Evolutionary conservation across 1,140 invertebrate species (phyloP).

Genomic region (Ceratosolen fusciceps): DNA sequence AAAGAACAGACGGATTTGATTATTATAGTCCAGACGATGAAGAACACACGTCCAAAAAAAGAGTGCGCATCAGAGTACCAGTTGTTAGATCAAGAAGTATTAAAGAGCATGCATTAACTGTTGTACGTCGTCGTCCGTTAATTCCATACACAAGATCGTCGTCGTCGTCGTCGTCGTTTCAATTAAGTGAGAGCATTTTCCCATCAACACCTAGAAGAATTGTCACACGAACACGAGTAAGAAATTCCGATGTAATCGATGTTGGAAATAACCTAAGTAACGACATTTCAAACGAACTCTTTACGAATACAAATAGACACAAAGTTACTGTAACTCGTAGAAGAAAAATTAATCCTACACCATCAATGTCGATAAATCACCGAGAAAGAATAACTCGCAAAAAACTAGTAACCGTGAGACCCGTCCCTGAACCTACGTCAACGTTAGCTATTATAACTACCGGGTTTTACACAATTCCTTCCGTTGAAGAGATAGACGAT

Average conservation of each 20-base stretch:
- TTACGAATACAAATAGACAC: conserved; percentile 54
- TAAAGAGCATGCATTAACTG: conserved; percentile 65
- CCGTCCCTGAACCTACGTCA: conserved; percentile 59
- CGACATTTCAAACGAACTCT: conserved; percentile 40
- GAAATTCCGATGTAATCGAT: conserved; percentile 51
- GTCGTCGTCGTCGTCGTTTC: conserved; percentile 24
- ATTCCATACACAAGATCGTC: conserved; percentile 52
- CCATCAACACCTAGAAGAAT: conserved; percentile 58
- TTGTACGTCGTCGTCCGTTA: conserved; percentile 65
- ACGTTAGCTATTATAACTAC: conserved; percentile 67
- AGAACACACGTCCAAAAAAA: conserved; percentile 57
- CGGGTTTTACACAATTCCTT: conserved; percentile 64
- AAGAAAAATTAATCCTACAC: conserved; percentile 61
- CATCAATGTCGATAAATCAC: conserved; percentile 36
- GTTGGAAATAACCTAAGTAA: conserved; percentile 40
- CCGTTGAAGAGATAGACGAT: conserved; percentile 55
- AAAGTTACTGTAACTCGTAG: conserved; percentile 67
- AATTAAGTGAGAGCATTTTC: conserved; percentile 29
- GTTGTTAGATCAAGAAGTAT: conserved; percentile 58
- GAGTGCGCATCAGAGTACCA: conserved; percentile 64
- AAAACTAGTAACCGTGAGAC: conserved; percentile 65
- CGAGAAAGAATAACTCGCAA: conserved; percentile 64
- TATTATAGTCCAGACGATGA: conserved; percentile 46
- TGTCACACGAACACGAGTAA: conserved; percentile 64
- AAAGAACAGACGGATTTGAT: conserved; percentile 12